These are phyloP conservation scores for Eriocheir sinensis DNA, from an alignment of 1,140 invertebrate species.

Conservation along the genomic window DNA sequence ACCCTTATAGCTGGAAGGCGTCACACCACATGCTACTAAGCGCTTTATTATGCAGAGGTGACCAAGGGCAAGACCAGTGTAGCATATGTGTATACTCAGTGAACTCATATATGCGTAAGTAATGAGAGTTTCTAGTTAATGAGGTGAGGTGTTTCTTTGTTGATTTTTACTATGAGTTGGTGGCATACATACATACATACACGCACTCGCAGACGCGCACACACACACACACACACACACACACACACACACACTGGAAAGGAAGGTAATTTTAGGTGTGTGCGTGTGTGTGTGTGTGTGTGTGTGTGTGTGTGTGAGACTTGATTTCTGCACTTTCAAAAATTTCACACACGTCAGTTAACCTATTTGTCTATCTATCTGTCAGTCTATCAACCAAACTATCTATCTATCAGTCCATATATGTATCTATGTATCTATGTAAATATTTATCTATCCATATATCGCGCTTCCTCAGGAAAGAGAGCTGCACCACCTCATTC, in stretches of 20 bases:
- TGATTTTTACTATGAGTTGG: no score
- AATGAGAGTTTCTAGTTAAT: no score
- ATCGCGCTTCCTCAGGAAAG: background rate
- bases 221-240: constrained; percentile 24
- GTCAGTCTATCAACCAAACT: background rate
- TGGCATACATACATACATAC: background rate
- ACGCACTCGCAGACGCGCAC: background rate
- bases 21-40: background rate
- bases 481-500: no score
- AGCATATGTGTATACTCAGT: no score
- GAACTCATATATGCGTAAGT: no score
- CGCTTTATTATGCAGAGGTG: background rate
- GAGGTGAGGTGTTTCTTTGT: no score
- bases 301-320: constrained; percentile 17
- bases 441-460: background rate
- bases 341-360: no score
- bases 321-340: no score
- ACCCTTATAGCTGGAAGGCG: background rate
- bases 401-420: constrained; percentile 43
- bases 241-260: background rate
- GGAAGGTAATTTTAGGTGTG: background rate
- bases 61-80: no score
- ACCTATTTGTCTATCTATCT: background rate
- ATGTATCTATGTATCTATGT: constrained; percentile 37
- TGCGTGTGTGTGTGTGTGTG: constrained; percentile 18